phyloP scores from a whole-genome alignment of 2,797 vertebrate genomes.

The Meriones psammophilus region DNA sequence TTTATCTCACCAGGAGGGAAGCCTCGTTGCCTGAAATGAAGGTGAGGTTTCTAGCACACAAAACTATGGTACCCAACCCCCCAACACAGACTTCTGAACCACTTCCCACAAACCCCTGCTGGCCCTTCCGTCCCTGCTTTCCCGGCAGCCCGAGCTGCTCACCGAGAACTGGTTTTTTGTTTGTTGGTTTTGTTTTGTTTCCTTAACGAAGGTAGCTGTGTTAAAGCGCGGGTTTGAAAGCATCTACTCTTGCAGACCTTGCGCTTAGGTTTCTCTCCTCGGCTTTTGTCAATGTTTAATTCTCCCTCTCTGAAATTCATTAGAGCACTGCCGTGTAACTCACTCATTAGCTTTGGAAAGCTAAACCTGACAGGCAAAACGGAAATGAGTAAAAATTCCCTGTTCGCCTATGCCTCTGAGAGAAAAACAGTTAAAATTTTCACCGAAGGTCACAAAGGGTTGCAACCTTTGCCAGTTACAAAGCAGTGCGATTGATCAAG shows the following conservation, averaged over 20 bases:
- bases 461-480: not conserved
- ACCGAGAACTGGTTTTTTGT: too few species aligned
- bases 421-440: conserved; percentile 60
- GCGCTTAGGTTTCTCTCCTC: not conserved
- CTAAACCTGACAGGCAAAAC: not conserved
- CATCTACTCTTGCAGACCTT: not conserved
- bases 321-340: not conserved
- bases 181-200: not conserved
- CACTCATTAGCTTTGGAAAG: conserved; percentile 23
- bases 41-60: not conserved
- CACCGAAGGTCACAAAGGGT: conserved; percentile 22
- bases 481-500: conserved; percentile 49
- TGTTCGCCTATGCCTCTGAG: not conserved
- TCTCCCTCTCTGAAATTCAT: conserved; percentile 38
- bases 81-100: not conserved
- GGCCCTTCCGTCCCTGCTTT: not conserved
- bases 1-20: not conserved
- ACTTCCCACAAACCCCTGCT: too few species aligned
- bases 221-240: not conserved
- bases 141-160: not conserved
- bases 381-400: conserved; percentile 47
- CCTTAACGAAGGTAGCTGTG: not conserved
- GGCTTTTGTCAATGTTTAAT: not conserved
- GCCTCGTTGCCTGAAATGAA: conserved; percentile 40
- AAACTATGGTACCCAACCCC: not conserved